Evolutionary conservation across 2,113 vertebrate genomes (phyloP).

Genomic region (Arizona elegans): DNA sequence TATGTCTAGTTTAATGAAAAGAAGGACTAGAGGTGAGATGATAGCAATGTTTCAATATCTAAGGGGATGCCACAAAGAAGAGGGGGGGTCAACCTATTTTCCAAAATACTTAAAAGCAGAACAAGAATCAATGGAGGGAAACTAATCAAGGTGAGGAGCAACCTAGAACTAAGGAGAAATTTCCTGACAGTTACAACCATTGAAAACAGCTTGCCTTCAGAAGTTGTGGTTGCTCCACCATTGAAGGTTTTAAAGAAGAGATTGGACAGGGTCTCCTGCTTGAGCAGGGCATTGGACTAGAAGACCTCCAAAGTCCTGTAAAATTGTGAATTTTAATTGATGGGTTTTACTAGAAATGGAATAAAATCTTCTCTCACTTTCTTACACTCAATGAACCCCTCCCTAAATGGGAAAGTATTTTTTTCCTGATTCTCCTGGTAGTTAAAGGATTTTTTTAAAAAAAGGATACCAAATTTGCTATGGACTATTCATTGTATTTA

Average conservation of each 20-base stretch:
- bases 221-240: no score
- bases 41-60: not conserved
- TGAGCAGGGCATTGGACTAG: not conserved
- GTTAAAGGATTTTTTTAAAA: not conserved
- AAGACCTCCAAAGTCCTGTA: not conserved
- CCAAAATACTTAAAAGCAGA: not conserved
- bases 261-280: not conserved
- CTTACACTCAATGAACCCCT: not conserved
- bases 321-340: slow-evolving; percentile 1
- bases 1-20: not conserved
- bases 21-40: not conserved
- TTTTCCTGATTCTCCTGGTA: not conserved
- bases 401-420: not conserved
- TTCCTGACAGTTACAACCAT: no score
- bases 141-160: no score
- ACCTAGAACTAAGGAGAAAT: no score
- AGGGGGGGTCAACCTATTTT: not conserved
- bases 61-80: not conserved
- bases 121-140: not conserved
- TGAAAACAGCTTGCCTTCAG: no score
- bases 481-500: not conserved
- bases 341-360: not conserved
- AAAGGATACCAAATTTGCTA: not conserved
- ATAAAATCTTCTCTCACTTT: not conserved
- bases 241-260: not conserved